Evolutionary conservation across 2,797 vertebrate genomes (phyloP).

Genomic region (Acropternis orthonyx): DNA sequence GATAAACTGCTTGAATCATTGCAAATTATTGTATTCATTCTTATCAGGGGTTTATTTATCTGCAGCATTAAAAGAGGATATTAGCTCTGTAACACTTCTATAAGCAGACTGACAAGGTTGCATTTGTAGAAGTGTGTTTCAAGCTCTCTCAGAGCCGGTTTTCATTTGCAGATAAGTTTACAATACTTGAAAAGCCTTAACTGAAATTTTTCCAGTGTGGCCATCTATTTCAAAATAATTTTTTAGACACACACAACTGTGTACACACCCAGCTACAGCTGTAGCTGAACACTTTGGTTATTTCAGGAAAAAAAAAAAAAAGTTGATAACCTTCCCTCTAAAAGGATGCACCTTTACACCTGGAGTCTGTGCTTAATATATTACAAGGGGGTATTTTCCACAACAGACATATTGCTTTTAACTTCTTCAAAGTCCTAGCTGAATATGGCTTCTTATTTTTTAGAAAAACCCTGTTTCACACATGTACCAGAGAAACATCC

Average conservation of each 20-base stretch:
- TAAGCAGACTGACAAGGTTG: neutral
- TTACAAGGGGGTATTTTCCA: neutral
- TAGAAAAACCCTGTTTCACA: neutral
- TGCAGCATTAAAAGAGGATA: neutral
- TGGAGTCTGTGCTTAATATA: neutral
- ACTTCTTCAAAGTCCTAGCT: neutral
- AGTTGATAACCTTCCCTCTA: neutral
- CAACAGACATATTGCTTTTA: neutral
- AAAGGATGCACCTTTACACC: neutral
- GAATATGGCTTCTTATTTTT: neutral
- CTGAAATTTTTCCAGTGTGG: neutral
- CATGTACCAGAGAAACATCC: neutral
- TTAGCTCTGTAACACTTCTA: neutral
- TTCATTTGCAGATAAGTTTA: neutral
- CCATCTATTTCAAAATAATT: neutral
- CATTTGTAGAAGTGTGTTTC: neutral
- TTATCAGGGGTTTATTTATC: neutral
- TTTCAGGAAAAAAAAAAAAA: neutral
- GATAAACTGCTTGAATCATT: neutral
- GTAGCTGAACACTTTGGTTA: neutral
- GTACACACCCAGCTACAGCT: fast-evolving
- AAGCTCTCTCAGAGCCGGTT: fast-evolving
- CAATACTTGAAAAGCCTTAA: neutral
- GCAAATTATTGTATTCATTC: neutral
- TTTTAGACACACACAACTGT: neutral